Evolutionary conservation across 92 coral and sea anemone species (phyloP).

Genomic region (Nematostella vectensis): DNA sequence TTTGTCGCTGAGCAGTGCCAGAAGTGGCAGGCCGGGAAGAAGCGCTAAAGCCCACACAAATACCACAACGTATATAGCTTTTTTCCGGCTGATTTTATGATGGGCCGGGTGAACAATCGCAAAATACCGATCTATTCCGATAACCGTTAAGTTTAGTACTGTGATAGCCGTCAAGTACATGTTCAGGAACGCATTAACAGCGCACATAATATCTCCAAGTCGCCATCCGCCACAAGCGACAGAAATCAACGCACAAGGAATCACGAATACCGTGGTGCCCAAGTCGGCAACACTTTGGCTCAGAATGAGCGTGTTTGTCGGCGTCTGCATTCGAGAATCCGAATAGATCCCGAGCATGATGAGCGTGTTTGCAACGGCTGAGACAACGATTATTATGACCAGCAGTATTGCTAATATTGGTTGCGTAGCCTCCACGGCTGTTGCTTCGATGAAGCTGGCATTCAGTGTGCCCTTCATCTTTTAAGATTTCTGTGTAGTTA

Average conservation of each 20-base stretch:
- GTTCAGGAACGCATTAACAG: slow-evolving; percentile 47
- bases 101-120: slow-evolving; percentile 41
- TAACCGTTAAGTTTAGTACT: slow-evolving; percentile 36
- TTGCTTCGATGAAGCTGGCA: too few species aligned
- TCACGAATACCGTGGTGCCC: slow-evolving; percentile 52
- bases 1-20: slow-evolving; percentile 34
- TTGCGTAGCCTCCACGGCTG: too few species aligned
- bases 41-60: slow-evolving; percentile 40
- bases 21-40: slow-evolving; percentile 55
- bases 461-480: too few species aligned
- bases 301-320: slow-evolving; percentile 48
- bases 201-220: slow-evolving; percentile 35
- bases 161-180: slow-evolving; percentile 68
- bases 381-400: slow-evolving; percentile 37
- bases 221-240: slow-evolving; percentile 56
- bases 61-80: slow-evolving; percentile 24
- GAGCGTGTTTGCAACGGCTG: slow-evolving; percentile 37
- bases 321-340: slow-evolving; percentile 49
- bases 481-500: too few species aligned
- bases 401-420: slow-evolving; percentile 24
- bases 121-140: slow-evolving; percentile 60
- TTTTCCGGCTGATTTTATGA: slow-evolving; percentile 3
- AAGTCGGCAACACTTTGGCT: slow-evolving; percentile 68
- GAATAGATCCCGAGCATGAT: slow-evolving; percentile 30
- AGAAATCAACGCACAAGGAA: slow-evolving; percentile 48